These are phyloP conservation scores for Vesta saturnalis DNA, from an alignment of 2,888 invertebrate genomes.

Conservation along the genomic window DNA sequence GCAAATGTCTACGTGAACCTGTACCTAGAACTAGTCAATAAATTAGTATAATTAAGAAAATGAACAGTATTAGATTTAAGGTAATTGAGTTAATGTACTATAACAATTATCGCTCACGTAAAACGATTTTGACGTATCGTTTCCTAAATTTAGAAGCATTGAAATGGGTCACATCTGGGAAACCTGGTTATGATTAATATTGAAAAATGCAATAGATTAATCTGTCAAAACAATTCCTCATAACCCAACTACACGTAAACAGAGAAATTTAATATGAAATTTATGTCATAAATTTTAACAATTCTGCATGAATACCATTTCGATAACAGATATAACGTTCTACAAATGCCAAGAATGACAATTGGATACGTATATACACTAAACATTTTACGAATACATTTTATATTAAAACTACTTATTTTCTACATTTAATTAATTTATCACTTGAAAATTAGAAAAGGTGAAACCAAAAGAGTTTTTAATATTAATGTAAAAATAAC, in stretches of 20 bases:
- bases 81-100: slow-evolving; percentile 9
- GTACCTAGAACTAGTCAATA: slow-evolving; percentile 5
- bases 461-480: too few relatives aligned
- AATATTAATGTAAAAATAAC: too few relatives aligned
- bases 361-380: too few relatives aligned
- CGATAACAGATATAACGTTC: too few relatives aligned
- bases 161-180: slow-evolving; percentile 13
- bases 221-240: slow-evolving; percentile 10
- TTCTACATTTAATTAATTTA: too few relatives aligned
- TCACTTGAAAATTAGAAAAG: too few relatives aligned
- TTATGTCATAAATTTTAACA: too few relatives aligned
- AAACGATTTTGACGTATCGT: not conserved
- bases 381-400: too few relatives aligned
- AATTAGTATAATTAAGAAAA: slow-evolving; percentile 17
- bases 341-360: too few relatives aligned
- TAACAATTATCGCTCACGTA: not conserved
- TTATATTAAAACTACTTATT: too few relatives aligned
- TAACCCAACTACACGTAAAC: not conserved
- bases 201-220: slow-evolving; percentile 14
- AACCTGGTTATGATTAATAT: slow-evolving; percentile 12
- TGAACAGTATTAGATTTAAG: not conserved
- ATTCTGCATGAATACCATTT: too few relatives aligned
- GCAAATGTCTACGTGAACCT: slow-evolving; percentile 12
- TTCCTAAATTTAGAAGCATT: slow-evolving; percentile 1
- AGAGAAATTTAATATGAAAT: not conserved